Percentiles rank a stretch among this genome's conserved stretches.
Evolutionary conservation across 2,888 invertebrate species (phyloP).

Genomic region (Drosophila rubida): DNA sequence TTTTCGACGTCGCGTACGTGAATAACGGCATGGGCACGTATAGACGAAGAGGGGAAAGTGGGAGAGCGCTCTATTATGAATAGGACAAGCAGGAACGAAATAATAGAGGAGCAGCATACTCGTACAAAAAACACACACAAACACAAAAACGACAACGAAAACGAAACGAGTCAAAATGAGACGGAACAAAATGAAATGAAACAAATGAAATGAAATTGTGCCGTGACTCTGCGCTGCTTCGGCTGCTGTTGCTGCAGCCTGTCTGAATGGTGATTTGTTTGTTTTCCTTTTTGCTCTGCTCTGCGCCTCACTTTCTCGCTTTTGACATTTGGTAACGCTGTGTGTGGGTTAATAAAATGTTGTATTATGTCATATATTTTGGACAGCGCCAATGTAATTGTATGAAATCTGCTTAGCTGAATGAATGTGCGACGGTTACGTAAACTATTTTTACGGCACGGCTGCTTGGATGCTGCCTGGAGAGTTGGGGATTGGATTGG

Average conservation of each 20-base stretch:
- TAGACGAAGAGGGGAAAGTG: slow-evolving; percentile 1
- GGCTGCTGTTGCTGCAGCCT: slow-evolving; percentile 28
- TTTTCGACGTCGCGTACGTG: slow-evolving; percentile 74
- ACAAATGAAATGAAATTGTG: slow-evolving; percentile 70
- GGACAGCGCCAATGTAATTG: slow-evolving; percentile 73
- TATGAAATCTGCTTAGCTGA: slow-evolving; percentile 59
- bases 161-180: slow-evolving; percentile 8
- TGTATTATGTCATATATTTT: slow-evolving; percentile 75
- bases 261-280: slow-evolving; percentile 64
- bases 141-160: slow-evolving; percentile 61
- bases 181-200: slow-evolving; percentile 34
- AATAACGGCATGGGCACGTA: slow-evolving; percentile 67
- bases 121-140: too few species aligned
- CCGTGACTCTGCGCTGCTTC: slow-evolving; percentile 29
- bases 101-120: slow-evolving; percentile 38
- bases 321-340: slow-evolving; percentile 60
- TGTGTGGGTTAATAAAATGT: slow-evolving; percentile 74
- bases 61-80: slow-evolving; percentile 62
- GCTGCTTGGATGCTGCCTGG: background rate
- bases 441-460: slow-evolving; percentile 29
- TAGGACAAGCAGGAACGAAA: slow-evolving; percentile 47
- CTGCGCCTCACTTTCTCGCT: slow-evolving; percentile 16
- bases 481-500: slow-evolving; percentile 29
- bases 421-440: slow-evolving; percentile 28
- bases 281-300: slow-evolving; percentile 6